A percentile compares a stretch with the other conserved stretches of the same genome.
phyloP scores from a whole-genome alignment of 2,888 invertebrate species.

The Meta bourneti region DNA sequence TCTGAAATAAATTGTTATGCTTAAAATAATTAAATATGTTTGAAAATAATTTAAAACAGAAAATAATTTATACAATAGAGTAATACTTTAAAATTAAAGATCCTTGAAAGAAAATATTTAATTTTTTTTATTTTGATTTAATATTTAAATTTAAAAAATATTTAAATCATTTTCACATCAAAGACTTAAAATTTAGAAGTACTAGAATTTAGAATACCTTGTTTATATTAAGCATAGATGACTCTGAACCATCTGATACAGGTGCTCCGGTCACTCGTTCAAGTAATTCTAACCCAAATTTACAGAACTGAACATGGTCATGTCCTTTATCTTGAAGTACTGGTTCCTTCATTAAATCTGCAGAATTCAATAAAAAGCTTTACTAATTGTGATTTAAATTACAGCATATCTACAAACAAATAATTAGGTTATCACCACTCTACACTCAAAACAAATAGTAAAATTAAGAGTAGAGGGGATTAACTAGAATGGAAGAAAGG shows the following conservation, averaged over 20 bases:
- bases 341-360: constrained; percentile 96
- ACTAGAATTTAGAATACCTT: constrained; percentile 83
- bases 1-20: background rate
- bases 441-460: background rate
- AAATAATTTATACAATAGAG: background rate
- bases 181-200: background rate
- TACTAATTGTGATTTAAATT: background rate
- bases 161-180: background rate
- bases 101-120: background rate
- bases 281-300: constrained; percentile 93
- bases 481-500: too few relatives aligned
- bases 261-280: constrained; percentile 94
- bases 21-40: background rate
- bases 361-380: background rate
- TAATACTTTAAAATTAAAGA: background rate
- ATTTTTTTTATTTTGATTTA: constrained; percentile 1
- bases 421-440: background rate
- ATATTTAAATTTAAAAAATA: constrained; percentile 13
- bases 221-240: constrained; percentile 92
- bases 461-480: background rate
- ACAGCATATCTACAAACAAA: background rate
- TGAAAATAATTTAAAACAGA: background rate
- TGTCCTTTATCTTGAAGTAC: constrained; percentile 97
- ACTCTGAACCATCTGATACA: constrained; percentile 82
- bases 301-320: constrained; percentile 97